Base-by-base conservation (phyloP, 2,888 invertebrate genomes). In the Pherbina coryleti region DNA sequence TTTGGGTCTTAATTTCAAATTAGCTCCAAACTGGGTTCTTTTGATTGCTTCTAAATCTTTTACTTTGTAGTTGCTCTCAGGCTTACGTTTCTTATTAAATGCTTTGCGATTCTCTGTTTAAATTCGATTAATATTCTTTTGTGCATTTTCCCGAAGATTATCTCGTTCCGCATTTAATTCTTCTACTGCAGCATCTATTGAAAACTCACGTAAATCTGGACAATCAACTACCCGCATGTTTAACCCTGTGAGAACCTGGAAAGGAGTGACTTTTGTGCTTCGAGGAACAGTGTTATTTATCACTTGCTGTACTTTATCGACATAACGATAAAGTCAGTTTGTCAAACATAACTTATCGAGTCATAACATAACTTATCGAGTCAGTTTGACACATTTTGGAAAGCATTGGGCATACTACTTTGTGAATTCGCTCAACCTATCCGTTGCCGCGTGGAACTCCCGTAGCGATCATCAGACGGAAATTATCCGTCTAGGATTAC, bases 341-440 rank as follows among this genome's bases (percentile, higher is more conserved):
- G 74, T 17, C 84, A 82, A 5, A 31, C n/a, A n/a, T n/a, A n/a
- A n/a, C n/a, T n/a, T n/a, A n/a, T n/a, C n/a, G n/a, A n/a, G n/a
- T n/a, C n/a, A n/a, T n/a, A n/a, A n/a, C n/a, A n/a, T n/a, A n/a
- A n/a, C n/a, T 3, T 31, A 4, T 31, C 5, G 31, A 31, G 31
- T 4, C 3, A 3, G 5, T 31, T 31, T n/a, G n/a, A n/a, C n/a
- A n/a, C n/a, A n/a, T n/a, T n/a, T n/a, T n/a, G n/a, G n/a, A n/a
- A n/a, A n/a, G n/a, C n/a, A n/a, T n/a, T n/a, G 37, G 72, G 19
- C 88, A 84, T 0, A 85, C 85, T 73, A 88, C 87, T 2, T 86
- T 86, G 76, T 89, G 87, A 69, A 5, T 83, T 78, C 3, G 81
- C 82, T 88, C 86, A 1, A 85, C 86, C 76, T 37, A 8, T 4